These are phyloP conservation scores for Myrmecobius fasciatus DNA, from an alignment of 2,113 vertebrate genomes.

Conservation along the genomic window DNA sequence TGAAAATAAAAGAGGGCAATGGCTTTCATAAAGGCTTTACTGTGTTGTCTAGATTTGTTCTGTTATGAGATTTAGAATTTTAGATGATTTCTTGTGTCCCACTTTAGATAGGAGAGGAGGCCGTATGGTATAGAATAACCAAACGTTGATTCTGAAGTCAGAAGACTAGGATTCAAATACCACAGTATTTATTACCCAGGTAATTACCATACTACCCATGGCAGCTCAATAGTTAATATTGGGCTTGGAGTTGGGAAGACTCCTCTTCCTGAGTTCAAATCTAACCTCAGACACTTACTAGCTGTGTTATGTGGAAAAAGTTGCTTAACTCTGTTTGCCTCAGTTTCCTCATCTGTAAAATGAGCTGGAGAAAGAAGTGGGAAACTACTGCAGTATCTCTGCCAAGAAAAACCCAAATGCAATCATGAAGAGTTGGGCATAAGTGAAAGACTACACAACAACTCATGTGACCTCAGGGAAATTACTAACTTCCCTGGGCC, in stretches of 20 bases:
- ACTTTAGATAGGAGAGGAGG: constrained; percentile 52
- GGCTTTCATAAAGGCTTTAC: constrained; percentile 54
- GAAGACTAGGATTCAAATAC: no score
- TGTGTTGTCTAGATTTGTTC: constrained; percentile 60
- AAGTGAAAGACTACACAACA: neutral
- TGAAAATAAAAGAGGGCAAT: constrained; percentile 43
- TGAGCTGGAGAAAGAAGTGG: neutral
- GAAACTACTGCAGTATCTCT: neutral
- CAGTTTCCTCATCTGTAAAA: neutral
- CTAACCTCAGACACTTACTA: no score
- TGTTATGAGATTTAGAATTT: constrained; percentile 64
- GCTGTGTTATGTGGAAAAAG: neutral
- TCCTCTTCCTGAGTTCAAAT: no score
- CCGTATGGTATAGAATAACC: constrained; percentile 25
- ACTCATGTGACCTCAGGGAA: neutral
- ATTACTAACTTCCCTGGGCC: neutral
- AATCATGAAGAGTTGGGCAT: neutral
- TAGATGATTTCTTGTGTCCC: constrained; percentile 64
- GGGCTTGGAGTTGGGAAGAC: no score
- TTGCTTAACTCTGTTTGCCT: neutral
- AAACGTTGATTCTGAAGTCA: constrained; percentile 33
- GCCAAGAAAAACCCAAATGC: neutral
- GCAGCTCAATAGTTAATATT: no score
- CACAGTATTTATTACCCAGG: no score
- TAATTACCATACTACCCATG: no score